Conservation (phyloP, 37 sponge, comb jelly and placozoan genomes). For the Sycon ciliatum region DNA sequence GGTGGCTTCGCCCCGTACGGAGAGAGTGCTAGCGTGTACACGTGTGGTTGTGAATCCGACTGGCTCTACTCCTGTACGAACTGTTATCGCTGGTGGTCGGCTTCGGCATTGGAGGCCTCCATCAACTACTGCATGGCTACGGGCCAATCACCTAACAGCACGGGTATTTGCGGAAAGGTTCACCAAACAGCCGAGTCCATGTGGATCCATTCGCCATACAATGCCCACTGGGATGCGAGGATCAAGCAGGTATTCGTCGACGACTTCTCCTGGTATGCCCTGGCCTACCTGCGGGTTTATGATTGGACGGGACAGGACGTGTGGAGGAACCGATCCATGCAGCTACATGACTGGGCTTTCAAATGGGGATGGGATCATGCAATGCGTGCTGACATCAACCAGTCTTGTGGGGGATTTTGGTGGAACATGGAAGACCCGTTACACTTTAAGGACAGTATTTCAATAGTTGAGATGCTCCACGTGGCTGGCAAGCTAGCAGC, state of each 20-base stretch:
- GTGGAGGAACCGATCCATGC: neutral
- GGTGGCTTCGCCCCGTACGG: neutral
- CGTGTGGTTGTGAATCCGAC: neutral
- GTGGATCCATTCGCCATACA: conserved; percentile 23
- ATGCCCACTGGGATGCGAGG: conserved; percentile 12
- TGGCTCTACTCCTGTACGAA: conserved; percentile 10
- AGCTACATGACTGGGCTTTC: conserved; percentile 19
- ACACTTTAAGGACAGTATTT: conserved; percentile 24
- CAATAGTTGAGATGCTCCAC: conserved; percentile 25
- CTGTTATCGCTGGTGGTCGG: conserved; percentile 29
- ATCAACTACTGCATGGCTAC: neutral
- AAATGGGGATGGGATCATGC: conserved; percentile 19
- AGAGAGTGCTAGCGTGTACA: neutral
- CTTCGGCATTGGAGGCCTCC: conserved; percentile 14
- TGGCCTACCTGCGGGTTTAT: conserved; percentile 19
- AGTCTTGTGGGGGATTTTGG: conserved; percentile 31
- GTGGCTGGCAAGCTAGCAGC: conserved; percentile 10
- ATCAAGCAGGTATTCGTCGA: conserved; percentile 9
- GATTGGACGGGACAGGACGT: neutral
- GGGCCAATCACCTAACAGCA: neutral
- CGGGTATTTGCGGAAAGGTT: neutral
- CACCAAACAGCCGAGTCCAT: neutral
- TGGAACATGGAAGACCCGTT: conserved; percentile 17
- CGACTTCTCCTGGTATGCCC: conserved; percentile 25
- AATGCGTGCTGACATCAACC: neutral